Percentiles rank a stretch among this genome's conserved stretches.
phyloP scores from a whole-genome alignment of 2,797 vertebrate genomes.

The Schizopygopsis malacanthus region DNA sequence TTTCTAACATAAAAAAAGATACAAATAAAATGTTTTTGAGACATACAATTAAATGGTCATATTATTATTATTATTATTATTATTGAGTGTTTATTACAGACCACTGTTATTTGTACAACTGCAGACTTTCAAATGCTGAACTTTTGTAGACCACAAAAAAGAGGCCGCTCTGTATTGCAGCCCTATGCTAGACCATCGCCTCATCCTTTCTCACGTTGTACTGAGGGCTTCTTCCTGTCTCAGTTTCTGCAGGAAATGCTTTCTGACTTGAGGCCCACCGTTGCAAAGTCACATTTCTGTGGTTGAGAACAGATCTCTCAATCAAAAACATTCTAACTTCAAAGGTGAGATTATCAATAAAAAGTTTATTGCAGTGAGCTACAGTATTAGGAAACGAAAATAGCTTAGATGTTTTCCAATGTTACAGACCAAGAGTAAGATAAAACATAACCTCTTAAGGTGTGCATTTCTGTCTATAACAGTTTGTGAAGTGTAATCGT shows the following conservation, averaged over 20 bases:
- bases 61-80: neutral
- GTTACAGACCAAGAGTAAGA: neutral
- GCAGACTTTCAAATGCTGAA: neutral
- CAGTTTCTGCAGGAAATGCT: constrained; percentile 11
- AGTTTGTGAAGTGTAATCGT: neutral
- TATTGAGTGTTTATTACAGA: neutral
- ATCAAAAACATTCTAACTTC: neutral
- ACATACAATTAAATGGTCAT: neutral
- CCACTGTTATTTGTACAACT: neutral
- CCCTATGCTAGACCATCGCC: neutral
- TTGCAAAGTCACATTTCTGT: neutral
- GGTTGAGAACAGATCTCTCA: neutral
- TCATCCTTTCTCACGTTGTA: neutral
- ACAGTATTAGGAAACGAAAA: neutral
- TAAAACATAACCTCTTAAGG: neutral
- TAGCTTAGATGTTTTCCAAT: neutral
- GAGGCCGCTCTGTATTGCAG: neutral
- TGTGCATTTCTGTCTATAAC: neutral
- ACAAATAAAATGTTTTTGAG: neutral
- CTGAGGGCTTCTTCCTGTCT: constrained; percentile 22
- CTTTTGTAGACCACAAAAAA: neutral
- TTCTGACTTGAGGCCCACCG: neutral
- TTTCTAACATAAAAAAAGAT: neutral
- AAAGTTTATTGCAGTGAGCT: neutral
- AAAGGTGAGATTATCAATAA: neutral